Base-by-base conservation (phyloP, 2,797 vertebrate species). In the Danio choprae region DNA sequence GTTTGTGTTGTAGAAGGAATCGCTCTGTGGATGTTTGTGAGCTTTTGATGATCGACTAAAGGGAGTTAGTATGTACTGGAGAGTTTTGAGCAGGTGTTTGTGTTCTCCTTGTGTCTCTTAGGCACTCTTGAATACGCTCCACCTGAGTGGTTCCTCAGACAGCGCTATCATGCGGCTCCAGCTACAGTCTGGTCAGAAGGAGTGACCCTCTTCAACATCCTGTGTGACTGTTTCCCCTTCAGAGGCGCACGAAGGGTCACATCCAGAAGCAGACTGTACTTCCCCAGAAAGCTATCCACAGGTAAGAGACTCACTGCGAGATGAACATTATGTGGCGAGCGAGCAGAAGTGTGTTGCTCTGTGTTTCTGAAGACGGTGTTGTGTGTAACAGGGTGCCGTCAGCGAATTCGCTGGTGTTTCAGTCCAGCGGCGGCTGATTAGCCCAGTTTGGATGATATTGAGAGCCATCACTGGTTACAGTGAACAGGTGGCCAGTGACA, bases 331-430 rank as follows among this genome's bases (percentile, higher is more conserved):
- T 29, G 29, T 92, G 90, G 79, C 79, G 86, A 79, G 86, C 91
- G 16, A 86, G 1, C 3, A 29, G 29, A 29, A 29, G 1, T 29
- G 29, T 29, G 29, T 29, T 29, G 29, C 29, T 29, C 29, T 29
- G 29, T n/a, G n/a, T 55, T 18, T 55, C 29, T 29, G 29, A 29
- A 29, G 29, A 29, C 29, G 29, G 29, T 29, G 29, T 29, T 29
- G 29, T 29, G 29, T 29, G 29, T 29, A 29, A 29, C 29, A 29
- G 29, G 29, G 29, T 29, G 29, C 29, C 29, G 29, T 29, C 29
- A 29, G 29, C 29, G 93, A 80, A 90, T 93, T 83, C 81, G 84
- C 12, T 88, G 90, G 85, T 93, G 92, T 85, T 85, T 93, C 81
- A 85, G 84, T n/a, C 58, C 82, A 2, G 86, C 88, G 48, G 86